A percentile compares a stretch with the other conserved stretches of the same genome.
phyloP scores from a whole-genome alignment of 2,797 vertebrate species.

The Hybognathus amarus region DNA sequence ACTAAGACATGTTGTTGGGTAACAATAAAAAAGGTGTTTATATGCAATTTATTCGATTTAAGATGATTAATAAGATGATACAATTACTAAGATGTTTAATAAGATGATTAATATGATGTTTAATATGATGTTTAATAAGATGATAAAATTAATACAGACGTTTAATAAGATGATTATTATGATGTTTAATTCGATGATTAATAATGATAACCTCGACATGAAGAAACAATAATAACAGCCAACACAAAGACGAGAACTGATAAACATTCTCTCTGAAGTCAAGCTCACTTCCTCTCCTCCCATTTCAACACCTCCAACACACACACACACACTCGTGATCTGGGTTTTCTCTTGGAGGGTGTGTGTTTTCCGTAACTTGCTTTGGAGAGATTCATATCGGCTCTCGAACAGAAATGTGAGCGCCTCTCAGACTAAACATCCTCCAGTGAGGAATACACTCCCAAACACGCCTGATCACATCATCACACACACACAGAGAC shows the following conservation, averaged over 20 bases:
- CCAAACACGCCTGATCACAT: constrained; percentile 5
- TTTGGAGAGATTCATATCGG: constrained; percentile 11
- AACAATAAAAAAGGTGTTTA: too few species aligned
- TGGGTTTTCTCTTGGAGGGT: constrained; percentile 3
- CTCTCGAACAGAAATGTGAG: not conserved
- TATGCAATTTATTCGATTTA: too few species aligned
- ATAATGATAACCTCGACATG: constrained; percentile 22
- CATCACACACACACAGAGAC: not conserved
- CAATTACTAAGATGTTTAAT: too few species aligned
- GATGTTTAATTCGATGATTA: too few species aligned
- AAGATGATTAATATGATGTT: too few species aligned
- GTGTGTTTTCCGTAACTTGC: constrained; percentile 12
- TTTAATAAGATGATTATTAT: not conserved
- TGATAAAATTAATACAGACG: not conserved
- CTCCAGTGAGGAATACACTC: not conserved
- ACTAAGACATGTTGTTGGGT: too few species aligned
- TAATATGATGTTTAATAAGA: too few species aligned
- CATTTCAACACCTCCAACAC: constrained; percentile 16
- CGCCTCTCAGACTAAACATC: constrained; percentile 38
- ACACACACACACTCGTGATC: constrained; percentile 12
- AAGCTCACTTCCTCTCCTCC: not conserved
- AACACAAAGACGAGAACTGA: not conserved
- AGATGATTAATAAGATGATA: too few species aligned
- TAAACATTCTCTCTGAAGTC: constrained; percentile 1
- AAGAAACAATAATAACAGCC: not conserved